Evolutionary conservation across 2,888 invertebrate genomes (phyloP).

Genomic region (Amphiduros pacificus): DNA sequence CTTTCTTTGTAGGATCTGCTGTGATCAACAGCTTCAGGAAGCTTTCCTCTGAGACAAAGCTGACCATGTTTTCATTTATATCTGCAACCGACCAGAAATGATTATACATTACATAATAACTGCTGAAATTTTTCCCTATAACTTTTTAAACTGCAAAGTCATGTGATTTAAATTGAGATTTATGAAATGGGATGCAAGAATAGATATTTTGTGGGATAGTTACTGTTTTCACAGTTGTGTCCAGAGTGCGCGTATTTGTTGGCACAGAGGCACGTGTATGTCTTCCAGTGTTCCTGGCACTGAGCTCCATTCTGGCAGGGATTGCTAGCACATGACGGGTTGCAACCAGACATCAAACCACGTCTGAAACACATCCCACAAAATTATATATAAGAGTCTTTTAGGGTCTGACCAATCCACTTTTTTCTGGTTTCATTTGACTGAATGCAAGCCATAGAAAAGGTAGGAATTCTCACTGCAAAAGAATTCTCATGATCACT

Average conservation of each 20-base stretch:
- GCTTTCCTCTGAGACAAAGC: constrained; percentile 79
- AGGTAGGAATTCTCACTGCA: no score
- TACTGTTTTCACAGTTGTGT: constrained; percentile 86
- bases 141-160: no score
- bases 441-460: no score
- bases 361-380: no score
- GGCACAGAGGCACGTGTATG: constrained; percentile 86
- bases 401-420: no score
- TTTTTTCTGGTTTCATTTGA: no score
- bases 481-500: no score
- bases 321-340: constrained; percentile 90
- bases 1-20: not conserved
- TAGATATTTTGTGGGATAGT: constrained; percentile 34
- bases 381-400: no score
- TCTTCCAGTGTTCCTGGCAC: constrained; percentile 77
- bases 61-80: constrained; percentile 85
- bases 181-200: not conserved
- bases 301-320: constrained; percentile 89
- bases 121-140: no score
- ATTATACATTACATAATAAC: no score
- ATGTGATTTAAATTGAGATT: not conserved
- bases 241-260: constrained; percentile 93
- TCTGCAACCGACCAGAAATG: constrained; percentile 65
- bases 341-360: constrained; percentile 90
- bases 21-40: constrained; percentile 61